Percentiles rank a stretch among this genome's conserved stretches.
Conservation (phyloP, 1,140 invertebrate species). For the Drosophila quadrilineata region DNA sequence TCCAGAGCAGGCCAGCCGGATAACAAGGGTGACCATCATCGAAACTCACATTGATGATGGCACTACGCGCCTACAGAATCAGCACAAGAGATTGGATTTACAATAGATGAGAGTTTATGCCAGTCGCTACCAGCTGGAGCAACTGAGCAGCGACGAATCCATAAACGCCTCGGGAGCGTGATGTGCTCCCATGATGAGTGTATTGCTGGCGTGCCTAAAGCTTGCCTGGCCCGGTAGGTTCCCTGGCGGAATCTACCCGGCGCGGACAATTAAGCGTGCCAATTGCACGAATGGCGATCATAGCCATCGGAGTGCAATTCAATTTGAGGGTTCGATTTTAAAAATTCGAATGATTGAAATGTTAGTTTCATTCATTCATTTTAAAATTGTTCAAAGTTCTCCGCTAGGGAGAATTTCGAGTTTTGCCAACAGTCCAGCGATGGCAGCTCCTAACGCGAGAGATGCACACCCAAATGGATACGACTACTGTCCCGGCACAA, state of each 20-base stretch:
- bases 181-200: conserved; percentile 1
- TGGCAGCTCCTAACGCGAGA: conserved; percentile 40
- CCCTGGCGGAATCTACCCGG: conserved; percentile 12
- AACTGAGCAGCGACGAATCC: conserved; percentile 46
- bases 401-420: conserved; percentile 27
- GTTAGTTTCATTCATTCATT: too few relatives aligned
- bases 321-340: too few relatives aligned
- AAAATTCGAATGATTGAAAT: conserved; percentile 25
- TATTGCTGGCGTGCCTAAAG: conserved; percentile 68
- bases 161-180: conserved; percentile 10
- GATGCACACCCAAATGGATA: conserved; percentile 8
- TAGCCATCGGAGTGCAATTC: conserved; percentile 68
- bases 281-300: conserved; percentile 64
- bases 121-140: conserved; percentile 48
- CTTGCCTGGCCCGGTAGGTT: conserved; percentile 34
- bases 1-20: conserved; percentile 36
- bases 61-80: conserved; percentile 53
- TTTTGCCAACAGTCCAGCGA: conserved; percentile 35
- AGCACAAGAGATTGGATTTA: conserved; percentile 44
- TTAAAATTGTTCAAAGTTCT: conserved; percentile 41
- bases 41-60: conserved; percentile 23
- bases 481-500: background rate
- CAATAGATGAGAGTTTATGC: conserved; percentile 16
- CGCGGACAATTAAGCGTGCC: conserved; percentile 51
- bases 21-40: conserved; percentile 20